A percentile compares a stretch with the other conserved stretches of the same genome.
Conservation (phyloP, 2,797 vertebrate species). For the Alca torda region DNA sequence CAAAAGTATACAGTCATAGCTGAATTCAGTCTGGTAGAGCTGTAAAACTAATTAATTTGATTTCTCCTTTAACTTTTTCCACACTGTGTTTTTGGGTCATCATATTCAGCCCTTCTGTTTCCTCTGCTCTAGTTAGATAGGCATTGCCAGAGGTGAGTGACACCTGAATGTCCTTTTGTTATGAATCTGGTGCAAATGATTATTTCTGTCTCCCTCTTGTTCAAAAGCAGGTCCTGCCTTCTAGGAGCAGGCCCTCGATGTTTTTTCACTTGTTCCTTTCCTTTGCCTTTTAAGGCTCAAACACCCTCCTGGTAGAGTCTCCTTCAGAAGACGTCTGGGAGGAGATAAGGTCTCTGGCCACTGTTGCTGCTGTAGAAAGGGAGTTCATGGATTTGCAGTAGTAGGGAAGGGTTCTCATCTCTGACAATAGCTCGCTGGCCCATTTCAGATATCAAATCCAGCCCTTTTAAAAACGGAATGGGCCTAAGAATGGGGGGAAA, state of each 20-base stretch:
- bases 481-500: fast-evolving
- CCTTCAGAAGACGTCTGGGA: background rate
- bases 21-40: background rate
- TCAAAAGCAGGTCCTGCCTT: background rate
- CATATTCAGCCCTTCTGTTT: background rate
- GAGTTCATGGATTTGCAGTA: background rate
- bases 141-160: background rate
- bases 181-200: background rate
- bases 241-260: background rate
- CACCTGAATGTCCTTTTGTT: background rate
- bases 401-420: background rate
- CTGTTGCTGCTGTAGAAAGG: background rate
- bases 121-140: background rate
- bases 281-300: background rate
- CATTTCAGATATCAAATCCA: background rate
- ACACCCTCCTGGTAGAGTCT: background rate
- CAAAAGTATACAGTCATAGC: background rate
- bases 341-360: background rate
- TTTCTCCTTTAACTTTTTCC: background rate
- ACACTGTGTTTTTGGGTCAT: background rate
- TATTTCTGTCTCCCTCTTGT: background rate
- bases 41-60: background rate
- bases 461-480: background rate
- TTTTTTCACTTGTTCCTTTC: background rate
- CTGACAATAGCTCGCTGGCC: background rate